Conservation (phyloP, 2,888 invertebrate genomes). For the Alloscopus bannaensis region DNA sequence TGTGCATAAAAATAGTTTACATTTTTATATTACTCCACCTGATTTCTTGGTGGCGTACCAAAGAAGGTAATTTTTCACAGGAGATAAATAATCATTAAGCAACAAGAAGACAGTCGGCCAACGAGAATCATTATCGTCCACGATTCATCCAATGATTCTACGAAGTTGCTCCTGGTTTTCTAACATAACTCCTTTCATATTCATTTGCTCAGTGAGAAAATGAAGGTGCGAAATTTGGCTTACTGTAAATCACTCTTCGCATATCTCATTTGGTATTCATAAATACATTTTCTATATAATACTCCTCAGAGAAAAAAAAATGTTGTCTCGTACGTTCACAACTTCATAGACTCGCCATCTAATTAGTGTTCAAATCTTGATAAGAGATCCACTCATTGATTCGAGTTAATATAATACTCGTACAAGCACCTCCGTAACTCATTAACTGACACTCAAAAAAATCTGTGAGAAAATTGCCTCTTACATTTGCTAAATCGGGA, state of each 20-base stretch:
- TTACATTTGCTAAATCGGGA: neutral
- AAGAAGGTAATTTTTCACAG: slow-evolving; percentile 28
- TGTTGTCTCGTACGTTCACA: neutral
- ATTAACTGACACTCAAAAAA: slow-evolving; percentile 31
- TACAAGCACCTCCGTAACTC: slow-evolving; percentile 5
- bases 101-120: slow-evolving; percentile 6
- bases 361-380: slow-evolving; percentile 45
- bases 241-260: no score
- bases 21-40: neutral
- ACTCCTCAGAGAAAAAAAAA: no score
- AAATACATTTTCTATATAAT: no score
- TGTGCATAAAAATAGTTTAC: neutral
- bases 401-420: slow-evolving; percentile 6
- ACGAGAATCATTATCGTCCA: slow-evolving; percentile 17
- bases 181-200: neutral
- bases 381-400: slow-evolving; percentile 37
- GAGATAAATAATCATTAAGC: slow-evolving; percentile 41
- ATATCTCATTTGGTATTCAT: slow-evolving; percentile 19
- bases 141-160: slow-evolving; percentile 14
- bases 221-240: no score
- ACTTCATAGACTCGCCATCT: slow-evolving; percentile 29
- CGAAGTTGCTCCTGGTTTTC: slow-evolving; percentile 29
- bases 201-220: slow-evolving; percentile 2
- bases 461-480: neutral
- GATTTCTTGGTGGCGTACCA: neutral